Base-by-base conservation (phyloP, 2,888 invertebrate species). In the Choristoneura rosaceana region DNA sequence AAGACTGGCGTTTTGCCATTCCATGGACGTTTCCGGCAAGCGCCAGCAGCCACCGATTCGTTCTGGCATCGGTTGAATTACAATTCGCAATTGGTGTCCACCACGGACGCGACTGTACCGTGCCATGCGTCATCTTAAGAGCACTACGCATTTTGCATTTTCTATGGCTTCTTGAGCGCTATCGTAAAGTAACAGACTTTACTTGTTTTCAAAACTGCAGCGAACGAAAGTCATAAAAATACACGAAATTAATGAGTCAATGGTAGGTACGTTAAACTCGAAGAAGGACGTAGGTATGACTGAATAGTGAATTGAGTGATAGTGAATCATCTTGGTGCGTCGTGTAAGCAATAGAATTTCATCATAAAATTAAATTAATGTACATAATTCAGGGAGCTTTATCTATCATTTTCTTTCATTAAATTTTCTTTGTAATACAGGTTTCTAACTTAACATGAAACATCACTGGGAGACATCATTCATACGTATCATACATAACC, bases 1-100 rank as follows among this genome's bases (percentile, higher is more conserved):
- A 86, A 76, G 79, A 83, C 84, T 92, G 92, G 92, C 92, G 86
- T 79, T 76, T 80, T 88, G 92, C 91, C 92, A 92, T 87, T 85
- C 80, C 74, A 80, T 86, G 86, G 88, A 87, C 84, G 85, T 89
- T 91, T 90, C 90, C 90, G 89, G 85, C 86, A 89, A 90, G 82
- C 85, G 86, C 83, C 86, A 84, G 86, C 83, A 80, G 80, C 79
- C 80, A 78, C 81, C 88, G 85, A 88, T 90, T 89, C 85, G 88
- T 89, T 89, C 84, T 87, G 84, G 87, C 87, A 86, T 86, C 86
- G 88, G 84, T 86, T 86, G 89, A 87, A 90, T 88, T 84, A 86
- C 86, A 87, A 86, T 88, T 50, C 85, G 87, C 88, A 87, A 89
- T 84, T 81, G 82, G 82, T 79, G 83, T 17, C 50, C 15, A 50